Conservation (phyloP, 2,888 invertebrate genomes). For the Sinohyriopsis cumingii region DNA sequence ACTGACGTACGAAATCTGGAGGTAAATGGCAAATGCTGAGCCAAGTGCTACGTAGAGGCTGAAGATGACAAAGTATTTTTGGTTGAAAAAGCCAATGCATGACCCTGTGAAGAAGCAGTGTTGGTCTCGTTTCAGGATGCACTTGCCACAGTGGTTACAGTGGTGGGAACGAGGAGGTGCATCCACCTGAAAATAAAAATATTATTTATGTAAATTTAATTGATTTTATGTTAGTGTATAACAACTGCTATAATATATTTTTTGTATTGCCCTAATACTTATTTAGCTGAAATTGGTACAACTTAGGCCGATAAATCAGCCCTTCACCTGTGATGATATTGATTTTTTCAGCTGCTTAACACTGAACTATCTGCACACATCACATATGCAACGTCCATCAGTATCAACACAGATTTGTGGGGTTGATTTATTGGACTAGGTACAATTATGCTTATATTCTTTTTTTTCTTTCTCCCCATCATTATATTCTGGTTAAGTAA, state of each 20-base stretch:
- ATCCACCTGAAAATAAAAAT: slow-evolving; percentile 44
- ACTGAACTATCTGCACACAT: no score
- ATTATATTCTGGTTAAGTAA: no score
- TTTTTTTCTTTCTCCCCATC: no score
- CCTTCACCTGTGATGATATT: no score
- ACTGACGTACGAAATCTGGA: slow-evolving; percentile 55
- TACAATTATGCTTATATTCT: no score
- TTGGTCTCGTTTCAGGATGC: slow-evolving; percentile 71
- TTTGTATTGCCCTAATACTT: neutral
- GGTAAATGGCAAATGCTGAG: slow-evolving; percentile 33
- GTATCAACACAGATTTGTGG: no score
- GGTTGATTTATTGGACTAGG: no score
- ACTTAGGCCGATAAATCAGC: no score
- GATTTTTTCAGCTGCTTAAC: no score
- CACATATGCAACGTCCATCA: no score
- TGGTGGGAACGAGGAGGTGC: slow-evolving; percentile 68
- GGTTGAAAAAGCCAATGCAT: slow-evolving; percentile 72
- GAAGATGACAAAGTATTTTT: slow-evolving; percentile 71
- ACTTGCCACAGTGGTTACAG: slow-evolving; percentile 69
- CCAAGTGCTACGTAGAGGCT: slow-evolving; percentile 56
- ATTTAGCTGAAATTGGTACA: no score
- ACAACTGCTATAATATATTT: neutral
- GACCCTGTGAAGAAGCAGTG: slow-evolving; percentile 71
- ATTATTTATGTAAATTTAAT: neutral
- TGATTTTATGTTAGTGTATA: neutral